Base-by-base conservation (phyloP, 2,888 invertebrate genomes). In the Callosobruchus maculatus region DNA sequence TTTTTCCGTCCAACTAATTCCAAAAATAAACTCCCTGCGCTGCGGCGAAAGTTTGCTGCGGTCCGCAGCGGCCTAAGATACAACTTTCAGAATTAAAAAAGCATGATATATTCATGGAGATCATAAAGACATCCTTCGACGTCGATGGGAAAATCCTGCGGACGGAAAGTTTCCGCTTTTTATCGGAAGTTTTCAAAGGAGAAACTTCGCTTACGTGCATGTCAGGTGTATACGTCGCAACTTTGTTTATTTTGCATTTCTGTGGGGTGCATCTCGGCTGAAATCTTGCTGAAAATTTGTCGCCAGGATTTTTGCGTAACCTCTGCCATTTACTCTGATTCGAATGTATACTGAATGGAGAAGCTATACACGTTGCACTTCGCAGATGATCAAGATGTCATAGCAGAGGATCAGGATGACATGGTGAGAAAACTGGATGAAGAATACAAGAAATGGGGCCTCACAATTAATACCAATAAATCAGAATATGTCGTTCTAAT, bases 71-170 rank as follows among this genome's bases (percentile, higher is more conserved):
- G 49, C 49, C 49, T 26, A 49, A 49, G 49, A 49, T 49, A 18
- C 70, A 77, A 78, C 73, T 78, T 77, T 76, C 73, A 67, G 73
- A 76, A 77, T 77, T 77, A 77, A 77, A 77, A 77, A 77, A 72
- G 69, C 76, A 74, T 77, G 76, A 77, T 77, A 76, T 76, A 77
- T 77, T 77, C 77, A 77, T 77, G 75, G 73, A 74, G 74, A 74
- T 73, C 75, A 75, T 75, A 75, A 75, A 77, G 74, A 77, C 77
- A 76, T 77, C 76, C 74, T 76, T 75, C 75, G 71, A 70, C 72
- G 73, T 75, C 73, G 74, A 49, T 49, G 13, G 49, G 49, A 49
- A 49, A 49, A 49, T 49, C 5, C 49, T 49, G 49, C 13, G 49
- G 67, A 18, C 22, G 72, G 73, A 74, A 76, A 75, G 71, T 71